Evolutionary conservation across 2,888 invertebrate genomes (phyloP).

Genomic region (Dolichopus griseipennis): DNA sequence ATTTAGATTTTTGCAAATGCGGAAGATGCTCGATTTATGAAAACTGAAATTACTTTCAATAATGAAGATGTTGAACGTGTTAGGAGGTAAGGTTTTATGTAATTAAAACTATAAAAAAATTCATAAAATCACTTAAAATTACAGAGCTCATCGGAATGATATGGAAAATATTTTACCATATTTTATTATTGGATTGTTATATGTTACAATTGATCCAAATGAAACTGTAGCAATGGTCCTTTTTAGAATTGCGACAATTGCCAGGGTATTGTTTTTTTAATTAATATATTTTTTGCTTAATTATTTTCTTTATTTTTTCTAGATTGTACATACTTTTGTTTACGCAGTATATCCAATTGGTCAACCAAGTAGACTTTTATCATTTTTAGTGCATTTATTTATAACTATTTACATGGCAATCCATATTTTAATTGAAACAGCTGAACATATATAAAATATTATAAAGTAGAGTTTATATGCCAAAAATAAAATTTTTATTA

Average conservation of each 20-base stretch:
- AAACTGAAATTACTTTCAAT: constrained; percentile 40
- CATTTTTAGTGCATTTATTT: constrained; percentile 42
- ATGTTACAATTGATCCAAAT: constrained; percentile 50
- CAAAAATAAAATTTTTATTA: no score
- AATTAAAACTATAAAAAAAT: not conserved
- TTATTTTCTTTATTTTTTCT: not conserved
- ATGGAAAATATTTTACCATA: constrained; percentile 59
- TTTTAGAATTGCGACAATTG: constrained; percentile 49
- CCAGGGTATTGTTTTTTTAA: constrained; percentile 38
- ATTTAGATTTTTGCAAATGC: constrained; percentile 49
- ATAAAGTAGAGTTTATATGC: no score
- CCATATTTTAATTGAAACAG: constrained; percentile 34
- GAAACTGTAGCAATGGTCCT: constrained; percentile 45
- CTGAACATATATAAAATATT: constrained; percentile 30
- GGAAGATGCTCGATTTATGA: constrained; percentile 44
- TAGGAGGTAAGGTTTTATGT: constrained; percentile 26
- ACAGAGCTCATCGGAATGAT: constrained; percentile 60
- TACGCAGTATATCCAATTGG: constrained; percentile 53
- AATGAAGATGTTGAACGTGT: constrained; percentile 47
- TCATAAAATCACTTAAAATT: constrained; percentile 19
- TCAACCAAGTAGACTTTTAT: constrained; percentile 48
- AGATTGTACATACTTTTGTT: constrained; percentile 51
- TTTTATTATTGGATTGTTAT: constrained; percentile 49
- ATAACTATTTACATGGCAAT: constrained; percentile 48
- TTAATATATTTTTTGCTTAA: not conserved